A percentile compares a stretch with the other conserved stretches of the same genome.
Evolutionary conservation across 2,797 vertebrate species (phyloP).

Genomic region (Sciaenops ocellatus): DNA sequence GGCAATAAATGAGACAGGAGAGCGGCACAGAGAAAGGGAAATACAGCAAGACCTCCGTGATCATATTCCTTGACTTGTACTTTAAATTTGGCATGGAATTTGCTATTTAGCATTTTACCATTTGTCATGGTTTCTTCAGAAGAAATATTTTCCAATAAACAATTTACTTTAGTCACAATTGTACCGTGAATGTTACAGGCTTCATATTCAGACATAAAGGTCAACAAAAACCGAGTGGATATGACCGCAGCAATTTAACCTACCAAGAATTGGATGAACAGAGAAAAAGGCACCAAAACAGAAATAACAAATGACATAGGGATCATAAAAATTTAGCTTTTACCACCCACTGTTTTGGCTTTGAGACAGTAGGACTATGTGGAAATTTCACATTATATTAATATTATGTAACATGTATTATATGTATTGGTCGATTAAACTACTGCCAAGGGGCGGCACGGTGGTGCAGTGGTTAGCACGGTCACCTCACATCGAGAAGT

Average conservation of each 20-base stretch:
- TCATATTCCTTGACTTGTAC: constrained; percentile 6
- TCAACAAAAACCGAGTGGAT: constrained; percentile 21
- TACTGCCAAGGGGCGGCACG: no score
- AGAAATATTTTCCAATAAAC: constrained; percentile 43
- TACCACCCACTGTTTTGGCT: constrained; percentile 29
- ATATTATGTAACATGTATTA: background rate
- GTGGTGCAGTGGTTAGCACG: no score
- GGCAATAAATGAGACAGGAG: constrained; percentile 1
- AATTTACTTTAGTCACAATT: constrained; percentile 42
- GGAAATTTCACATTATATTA: background rate
- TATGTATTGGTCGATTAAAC: background rate
- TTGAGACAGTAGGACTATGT: background rate
- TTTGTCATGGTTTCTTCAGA: constrained; percentile 35
- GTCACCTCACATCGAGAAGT: no score
- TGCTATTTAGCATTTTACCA: constrained; percentile 30
- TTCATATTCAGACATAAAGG: constrained; percentile 9
- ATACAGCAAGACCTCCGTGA: constrained; percentile 17
- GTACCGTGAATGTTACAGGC: constrained; percentile 32
- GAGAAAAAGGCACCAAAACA: constrained; percentile 19
- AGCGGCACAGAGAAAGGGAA: background rate
- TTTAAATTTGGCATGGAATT: constrained; percentile 27
- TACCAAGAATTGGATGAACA: constrained; percentile 14
- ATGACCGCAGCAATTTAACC: constrained; percentile 23
- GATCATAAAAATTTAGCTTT: constrained; percentile 9
- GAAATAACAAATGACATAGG: constrained; percentile 18